phyloP scores from a whole-genome alignment of 2,888 invertebrate genomes.

The Tiphia femorata region DNA sequence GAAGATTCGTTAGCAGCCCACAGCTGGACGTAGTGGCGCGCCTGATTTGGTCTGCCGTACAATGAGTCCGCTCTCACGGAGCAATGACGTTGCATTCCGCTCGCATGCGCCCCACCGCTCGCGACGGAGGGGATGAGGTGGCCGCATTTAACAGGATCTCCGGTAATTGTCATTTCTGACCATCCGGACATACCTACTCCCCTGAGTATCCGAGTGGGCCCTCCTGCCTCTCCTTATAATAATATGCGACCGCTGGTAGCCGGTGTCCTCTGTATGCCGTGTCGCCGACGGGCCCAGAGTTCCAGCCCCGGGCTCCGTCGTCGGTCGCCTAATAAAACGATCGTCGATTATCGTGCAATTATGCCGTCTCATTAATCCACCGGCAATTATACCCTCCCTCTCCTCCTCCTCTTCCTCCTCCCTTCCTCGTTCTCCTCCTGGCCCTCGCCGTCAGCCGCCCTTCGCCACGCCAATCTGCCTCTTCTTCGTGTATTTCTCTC shows the following conservation, averaged over 20 bases:
- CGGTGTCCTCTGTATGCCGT: slow-evolving; percentile 37
- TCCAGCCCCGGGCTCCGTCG: slow-evolving; percentile 27
- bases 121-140: slow-evolving; percentile 3
- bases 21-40: too few relatives aligned
- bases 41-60: too few relatives aligned
- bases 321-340: slow-evolving; percentile 63
- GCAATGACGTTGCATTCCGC: slow-evolving; percentile 50
- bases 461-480: not conserved
- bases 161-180: slow-evolving; percentile 64
- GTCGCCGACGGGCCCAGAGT: slow-evolving; percentile 21
- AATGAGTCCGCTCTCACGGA: too few relatives aligned
- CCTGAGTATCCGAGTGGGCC: slow-evolving; percentile 10
- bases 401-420: slow-evolving; percentile 7
- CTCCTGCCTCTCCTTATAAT: slow-evolving; percentile 54
- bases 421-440: not conserved
- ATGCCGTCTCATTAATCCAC: slow-evolving; percentile 68
- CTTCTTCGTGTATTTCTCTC: slow-evolving; percentile 5
- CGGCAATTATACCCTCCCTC: slow-evolving; percentile 59
- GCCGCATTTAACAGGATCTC: slow-evolving; percentile 46
- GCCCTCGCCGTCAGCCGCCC: not conserved
- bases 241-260: slow-evolving; percentile 56
- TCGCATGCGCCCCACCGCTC: slow-evolving; percentile 9
- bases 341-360: slow-evolving; percentile 67
- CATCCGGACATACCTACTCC: slow-evolving; percentile 58
- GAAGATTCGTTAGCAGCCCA: too few relatives aligned